Percentiles rank a stretch among this genome's conserved stretches.
phyloP scores from a whole-genome alignment of 1,140 invertebrate genomes.

The Pygmarrhopalites habei region DNA sequence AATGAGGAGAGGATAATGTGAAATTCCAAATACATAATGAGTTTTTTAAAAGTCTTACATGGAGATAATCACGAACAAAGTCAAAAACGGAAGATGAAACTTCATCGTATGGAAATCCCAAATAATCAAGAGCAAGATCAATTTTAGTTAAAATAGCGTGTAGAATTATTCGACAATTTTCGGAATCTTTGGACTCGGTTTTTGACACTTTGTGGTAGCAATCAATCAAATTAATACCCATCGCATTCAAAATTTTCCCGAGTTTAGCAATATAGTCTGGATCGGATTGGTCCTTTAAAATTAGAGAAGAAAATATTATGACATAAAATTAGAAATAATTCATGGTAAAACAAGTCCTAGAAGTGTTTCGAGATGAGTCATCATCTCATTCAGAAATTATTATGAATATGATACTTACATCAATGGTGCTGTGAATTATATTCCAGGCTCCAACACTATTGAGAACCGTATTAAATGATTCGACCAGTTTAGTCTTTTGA shows the following conservation, averaged over 20 bases:
- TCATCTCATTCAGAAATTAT: too few relatives aligned
- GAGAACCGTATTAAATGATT: slow-evolving; percentile 50
- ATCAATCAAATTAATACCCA: slow-evolving; percentile 48
- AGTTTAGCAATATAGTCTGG: slow-evolving; percentile 51
- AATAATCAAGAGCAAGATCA: slow-evolving; percentile 48
- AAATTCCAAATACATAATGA: too few relatives aligned
- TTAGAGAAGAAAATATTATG: slow-evolving; percentile 15
- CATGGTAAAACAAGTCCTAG: too few relatives aligned
- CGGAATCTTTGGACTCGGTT: background rate
- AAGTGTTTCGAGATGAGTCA: too few relatives aligned
- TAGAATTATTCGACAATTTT: slow-evolving; percentile 39
- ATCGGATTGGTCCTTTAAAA: slow-evolving; percentile 13
- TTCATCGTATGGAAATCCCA: slow-evolving; percentile 52
- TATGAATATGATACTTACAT: too few relatives aligned
- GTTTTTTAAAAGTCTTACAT: slow-evolving; percentile 39
- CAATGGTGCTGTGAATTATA: slow-evolving; percentile 1
- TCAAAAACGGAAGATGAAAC: slow-evolving; percentile 50
- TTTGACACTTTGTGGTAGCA: slow-evolving; percentile 35
- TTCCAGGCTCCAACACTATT: slow-evolving; percentile 40
- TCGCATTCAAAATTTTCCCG: slow-evolving; percentile 50
- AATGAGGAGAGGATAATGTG: too few relatives aligned
- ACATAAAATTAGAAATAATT: background rate
- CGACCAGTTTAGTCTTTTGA: slow-evolving; percentile 51
- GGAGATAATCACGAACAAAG: slow-evolving; percentile 52
- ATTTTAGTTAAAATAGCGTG: slow-evolving; percentile 49